Percentiles rank a stretch among this genome's conserved stretches.
Evolutionary conservation across 2,888 invertebrate genomes (phyloP).

Genomic region (Cheilosia variabilis): DNA sequence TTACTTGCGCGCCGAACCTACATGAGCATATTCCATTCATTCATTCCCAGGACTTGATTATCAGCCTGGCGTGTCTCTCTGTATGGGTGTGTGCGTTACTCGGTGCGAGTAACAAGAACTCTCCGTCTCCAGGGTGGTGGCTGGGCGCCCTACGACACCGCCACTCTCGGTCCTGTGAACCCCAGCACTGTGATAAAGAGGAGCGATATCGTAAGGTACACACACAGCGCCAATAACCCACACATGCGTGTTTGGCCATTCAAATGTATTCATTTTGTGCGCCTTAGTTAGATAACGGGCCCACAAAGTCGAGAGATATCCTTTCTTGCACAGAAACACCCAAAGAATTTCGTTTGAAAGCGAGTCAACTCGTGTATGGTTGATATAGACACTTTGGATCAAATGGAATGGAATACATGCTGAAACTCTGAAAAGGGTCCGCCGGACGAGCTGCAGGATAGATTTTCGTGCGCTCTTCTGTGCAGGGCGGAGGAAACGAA

Average conservation of each 20-base stretch:
- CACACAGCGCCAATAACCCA: background rate
- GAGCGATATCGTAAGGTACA: slow-evolving; percentile 22
- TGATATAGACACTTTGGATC: slow-evolving; percentile 50
- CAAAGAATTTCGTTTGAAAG: slow-evolving; percentile 30
- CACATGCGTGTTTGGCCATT: slow-evolving; percentile 36
- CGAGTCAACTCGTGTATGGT: slow-evolving; percentile 21
- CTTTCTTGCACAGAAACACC: slow-evolving; percentile 29
- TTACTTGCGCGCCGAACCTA: slow-evolving; percentile 65
- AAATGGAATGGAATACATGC: slow-evolving; percentile 62
- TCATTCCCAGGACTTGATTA: slow-evolving; percentile 70
- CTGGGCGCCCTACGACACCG: slow-evolving; percentile 12
- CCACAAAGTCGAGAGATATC: slow-evolving; percentile 30
- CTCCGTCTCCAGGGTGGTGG: slow-evolving; percentile 61
- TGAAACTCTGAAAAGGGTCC: slow-evolving; percentile 40
- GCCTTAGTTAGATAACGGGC: slow-evolving; percentile 41
- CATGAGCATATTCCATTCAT: slow-evolving; percentile 71
- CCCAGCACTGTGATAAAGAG: slow-evolving; percentile 45
- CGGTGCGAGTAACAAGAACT: slow-evolving; percentile 36
- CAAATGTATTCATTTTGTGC: slow-evolving; percentile 37
- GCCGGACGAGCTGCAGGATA: slow-evolving; percentile 7
- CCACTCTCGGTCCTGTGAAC: slow-evolving; percentile 45
- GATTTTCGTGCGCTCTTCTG: background rate
- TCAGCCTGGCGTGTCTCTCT: slow-evolving; percentile 39
- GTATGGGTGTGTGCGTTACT: background rate
- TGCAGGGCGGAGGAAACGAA: slow-evolving; percentile 25